phyloP scores from a whole-genome alignment of 2,797 vertebrate species.

The Serranus cabrilla region DNA sequence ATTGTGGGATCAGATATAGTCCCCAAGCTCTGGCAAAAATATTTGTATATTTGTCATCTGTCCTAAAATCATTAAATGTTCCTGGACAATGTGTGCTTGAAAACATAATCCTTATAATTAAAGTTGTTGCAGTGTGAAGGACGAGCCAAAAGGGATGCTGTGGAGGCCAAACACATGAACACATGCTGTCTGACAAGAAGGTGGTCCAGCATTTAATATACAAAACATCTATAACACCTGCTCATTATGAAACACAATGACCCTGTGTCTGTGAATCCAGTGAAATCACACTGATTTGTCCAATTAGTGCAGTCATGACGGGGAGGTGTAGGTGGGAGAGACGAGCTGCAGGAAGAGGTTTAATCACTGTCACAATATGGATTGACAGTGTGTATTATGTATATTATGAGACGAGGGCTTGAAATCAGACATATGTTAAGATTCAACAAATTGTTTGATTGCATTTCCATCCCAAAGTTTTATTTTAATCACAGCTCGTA shows the following conservation, averaged over 20 bases:
- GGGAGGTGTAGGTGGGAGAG: conserved; percentile 54
- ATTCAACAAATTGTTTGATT: neutral
- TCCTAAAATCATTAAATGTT: neutral
- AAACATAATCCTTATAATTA: neutral
- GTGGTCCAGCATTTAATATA: neutral
- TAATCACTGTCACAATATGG: conserved; percentile 42
- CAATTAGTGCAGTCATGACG: conserved; percentile 57
- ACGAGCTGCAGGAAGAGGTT: conserved; percentile 44
- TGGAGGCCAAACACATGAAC: conserved; percentile 26
- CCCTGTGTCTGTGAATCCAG: conserved; percentile 7
- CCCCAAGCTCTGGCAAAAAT: too few species aligned
- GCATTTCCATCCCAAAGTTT: conserved; percentile 56
- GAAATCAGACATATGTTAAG: neutral
- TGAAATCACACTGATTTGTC: conserved; percentile 40
- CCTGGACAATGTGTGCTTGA: neutral
- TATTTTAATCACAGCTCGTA: conserved; percentile 36
- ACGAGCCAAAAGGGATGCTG: neutral
- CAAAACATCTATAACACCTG: neutral
- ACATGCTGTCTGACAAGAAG: neutral
- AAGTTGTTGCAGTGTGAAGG: conserved; percentile 3
- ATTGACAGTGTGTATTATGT: neutral
- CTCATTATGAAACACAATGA: conserved; percentile 6
- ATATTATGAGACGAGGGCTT: neutral
- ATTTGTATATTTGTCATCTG: too few species aligned
- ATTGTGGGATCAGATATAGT: too few species aligned